Evolutionary conservation across 2,797 vertebrate species (phyloP).

Genomic region (Nyctalus aviator): DNA sequence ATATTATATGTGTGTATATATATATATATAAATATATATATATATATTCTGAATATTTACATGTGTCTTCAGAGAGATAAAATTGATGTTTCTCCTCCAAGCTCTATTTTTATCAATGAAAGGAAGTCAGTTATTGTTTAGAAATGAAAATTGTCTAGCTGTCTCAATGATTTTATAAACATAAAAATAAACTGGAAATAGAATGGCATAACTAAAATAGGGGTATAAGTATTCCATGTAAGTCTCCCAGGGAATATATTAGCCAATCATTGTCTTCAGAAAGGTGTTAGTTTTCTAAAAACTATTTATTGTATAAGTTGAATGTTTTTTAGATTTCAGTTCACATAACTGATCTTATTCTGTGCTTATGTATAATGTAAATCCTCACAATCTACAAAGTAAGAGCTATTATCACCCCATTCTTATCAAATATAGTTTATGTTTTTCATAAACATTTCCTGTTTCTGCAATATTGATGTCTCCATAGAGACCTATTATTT

Average conservation of each 20-base stretch:
- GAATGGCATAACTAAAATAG: not conserved
- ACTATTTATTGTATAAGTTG: not conserved
- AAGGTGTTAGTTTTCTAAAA: not conserved
- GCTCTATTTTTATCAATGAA: conserved; percentile 34
- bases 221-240: not conserved
- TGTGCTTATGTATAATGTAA: not conserved
- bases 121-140: conserved; percentile 38
- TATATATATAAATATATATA: not conserved
- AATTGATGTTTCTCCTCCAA: conserved; percentile 9
- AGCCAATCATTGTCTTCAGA: not conserved
- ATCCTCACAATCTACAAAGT: not conserved
- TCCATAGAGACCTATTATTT: not conserved
- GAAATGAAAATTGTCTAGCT: not conserved
- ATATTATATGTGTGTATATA: too few relatives aligned
- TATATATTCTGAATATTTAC: not conserved
- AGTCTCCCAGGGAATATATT: not conserved
- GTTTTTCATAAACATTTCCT: not conserved
- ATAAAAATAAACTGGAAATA: not conserved
- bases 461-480: not conserved
- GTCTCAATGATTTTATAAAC: not conserved
- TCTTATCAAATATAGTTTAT: not conserved
- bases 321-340: not conserved
- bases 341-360: not conserved
- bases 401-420: not conserved
- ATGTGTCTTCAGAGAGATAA: conserved; percentile 20